phyloP scores from a whole-genome alignment of 1,140 invertebrate species.

The Caenorhabditis tropicalis region DNA sequence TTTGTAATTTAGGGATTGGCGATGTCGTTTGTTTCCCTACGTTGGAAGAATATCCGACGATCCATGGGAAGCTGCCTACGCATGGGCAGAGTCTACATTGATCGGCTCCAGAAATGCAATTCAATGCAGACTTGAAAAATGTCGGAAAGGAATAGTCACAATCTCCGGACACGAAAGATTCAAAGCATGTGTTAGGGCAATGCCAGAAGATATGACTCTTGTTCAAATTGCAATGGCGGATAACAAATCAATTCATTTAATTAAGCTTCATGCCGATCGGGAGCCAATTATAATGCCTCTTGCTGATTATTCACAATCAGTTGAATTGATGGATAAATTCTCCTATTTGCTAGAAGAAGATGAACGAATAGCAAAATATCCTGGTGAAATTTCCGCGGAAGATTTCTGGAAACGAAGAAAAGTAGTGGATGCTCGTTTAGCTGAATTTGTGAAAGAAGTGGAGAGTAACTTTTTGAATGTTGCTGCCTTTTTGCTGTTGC shows the following conservation, averaged over 20 bases:
- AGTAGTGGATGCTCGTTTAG: background rate
- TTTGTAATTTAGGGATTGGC: background rate
- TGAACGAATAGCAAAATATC: slow-evolving; percentile 8
- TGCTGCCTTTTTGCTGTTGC: background rate
- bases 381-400: background rate
- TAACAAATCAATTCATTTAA: background rate
- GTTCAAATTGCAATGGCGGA: slow-evolving; percentile 9
- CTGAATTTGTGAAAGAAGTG: background rate
- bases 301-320: background rate
- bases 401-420: slow-evolving; percentile 21
- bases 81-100: slow-evolving; percentile 5
- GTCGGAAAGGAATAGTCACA: slow-evolving; percentile 7
- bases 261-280: background rate
- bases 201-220: slow-evolving; percentile 29
- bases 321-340: slow-evolving; percentile 23
- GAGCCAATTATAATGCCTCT: slow-evolving; percentile 22
- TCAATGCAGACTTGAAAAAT: background rate
- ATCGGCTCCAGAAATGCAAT: slow-evolving; percentile 5
- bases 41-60: background rate
- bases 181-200: background rate
- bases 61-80: slow-evolving; percentile 2
- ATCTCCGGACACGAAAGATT: background rate
- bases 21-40: background rate
- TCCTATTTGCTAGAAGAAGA: slow-evolving; percentile 5
- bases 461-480: background rate